Conservation (phyloP, 2,113 vertebrate genomes). For the Pantherophis guttatus region DNA sequence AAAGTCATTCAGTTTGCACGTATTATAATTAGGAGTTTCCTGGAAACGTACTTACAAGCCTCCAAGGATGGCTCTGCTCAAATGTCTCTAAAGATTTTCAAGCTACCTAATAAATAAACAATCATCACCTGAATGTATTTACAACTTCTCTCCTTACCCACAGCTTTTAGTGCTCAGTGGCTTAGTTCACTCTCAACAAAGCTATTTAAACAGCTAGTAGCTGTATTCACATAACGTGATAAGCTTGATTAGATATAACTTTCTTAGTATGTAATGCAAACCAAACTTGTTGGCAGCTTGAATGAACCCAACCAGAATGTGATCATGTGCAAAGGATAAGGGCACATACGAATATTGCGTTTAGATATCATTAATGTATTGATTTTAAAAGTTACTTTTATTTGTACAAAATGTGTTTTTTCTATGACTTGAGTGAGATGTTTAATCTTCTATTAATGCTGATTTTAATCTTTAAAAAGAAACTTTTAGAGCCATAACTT, state of each 20-base stretch:
- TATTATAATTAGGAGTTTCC: background rate
- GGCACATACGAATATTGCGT: background rate
- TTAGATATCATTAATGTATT: background rate
- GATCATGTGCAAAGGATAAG: background rate
- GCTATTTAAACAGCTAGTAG: background rate
- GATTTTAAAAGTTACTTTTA: background rate
- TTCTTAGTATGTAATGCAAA: background rate
- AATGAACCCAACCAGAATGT: background rate
- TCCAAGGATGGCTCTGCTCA: background rate
- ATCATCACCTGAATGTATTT: background rate
- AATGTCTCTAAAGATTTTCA: background rate
- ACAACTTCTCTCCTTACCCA: background rate
- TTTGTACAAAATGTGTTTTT: background rate
- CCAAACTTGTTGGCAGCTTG: background rate
- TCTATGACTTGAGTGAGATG: background rate
- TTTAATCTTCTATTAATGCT: background rate
- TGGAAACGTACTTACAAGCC: background rate
- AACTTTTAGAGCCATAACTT: background rate
- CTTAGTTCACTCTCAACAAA: background rate
- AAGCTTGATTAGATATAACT: background rate
- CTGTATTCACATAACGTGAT: background rate
- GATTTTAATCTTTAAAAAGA: background rate
- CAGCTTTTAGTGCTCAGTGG: background rate
- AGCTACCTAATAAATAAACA: background rate
- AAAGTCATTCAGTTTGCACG: background rate